These are phyloP conservation scores for Polyploca ridens DNA, from an alignment of 2,888 invertebrate genomes.

Conservation along the genomic window DNA sequence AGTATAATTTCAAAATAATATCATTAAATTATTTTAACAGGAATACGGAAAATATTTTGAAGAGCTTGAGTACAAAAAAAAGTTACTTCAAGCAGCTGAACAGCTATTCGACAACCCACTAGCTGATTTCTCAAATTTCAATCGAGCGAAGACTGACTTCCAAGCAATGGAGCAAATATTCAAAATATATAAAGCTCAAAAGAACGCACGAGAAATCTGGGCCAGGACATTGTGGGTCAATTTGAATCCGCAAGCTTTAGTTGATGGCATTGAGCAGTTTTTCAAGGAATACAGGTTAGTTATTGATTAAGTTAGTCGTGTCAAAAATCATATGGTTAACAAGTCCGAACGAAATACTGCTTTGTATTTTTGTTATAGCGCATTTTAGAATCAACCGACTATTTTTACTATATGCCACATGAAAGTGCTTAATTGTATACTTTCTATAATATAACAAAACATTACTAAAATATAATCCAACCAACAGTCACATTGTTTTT, in stretches of 20 bases:
- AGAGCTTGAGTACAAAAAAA: slow-evolving; percentile 87
- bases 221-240: slow-evolving; percentile 95
- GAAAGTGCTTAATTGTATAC: too few relatives aligned
- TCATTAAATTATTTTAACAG: slow-evolving; percentile 52
- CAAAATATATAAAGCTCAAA: slow-evolving; percentile 91
- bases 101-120: slow-evolving; percentile 94
- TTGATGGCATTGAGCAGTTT: slow-evolving; percentile 94
- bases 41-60: slow-evolving; percentile 87
- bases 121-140: slow-evolving; percentile 91
- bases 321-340: too few relatives aligned
- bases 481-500: too few relatives aligned
- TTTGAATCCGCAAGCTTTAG: slow-evolving; percentile 92
- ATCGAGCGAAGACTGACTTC: slow-evolving; percentile 86
- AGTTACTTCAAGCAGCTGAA: slow-evolving; percentile 86
- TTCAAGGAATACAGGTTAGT: slow-evolving; percentile 88
- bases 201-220: slow-evolving; percentile 91
- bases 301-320: background rate
- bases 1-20: too few relatives aligned
- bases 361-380: too few relatives aligned
- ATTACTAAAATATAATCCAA: too few relatives aligned
- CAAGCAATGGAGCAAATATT: slow-evolving; percentile 89
- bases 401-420: too few relatives aligned
- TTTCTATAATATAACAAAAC: too few relatives aligned
- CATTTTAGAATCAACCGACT: too few relatives aligned
- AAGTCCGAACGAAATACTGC: too few relatives aligned